Percentiles rank a stretch among this genome's conserved stretches.
Conservation (phyloP, 2,113 vertebrate species). For the Sinocyclocheilus rhinocerous region DNA sequence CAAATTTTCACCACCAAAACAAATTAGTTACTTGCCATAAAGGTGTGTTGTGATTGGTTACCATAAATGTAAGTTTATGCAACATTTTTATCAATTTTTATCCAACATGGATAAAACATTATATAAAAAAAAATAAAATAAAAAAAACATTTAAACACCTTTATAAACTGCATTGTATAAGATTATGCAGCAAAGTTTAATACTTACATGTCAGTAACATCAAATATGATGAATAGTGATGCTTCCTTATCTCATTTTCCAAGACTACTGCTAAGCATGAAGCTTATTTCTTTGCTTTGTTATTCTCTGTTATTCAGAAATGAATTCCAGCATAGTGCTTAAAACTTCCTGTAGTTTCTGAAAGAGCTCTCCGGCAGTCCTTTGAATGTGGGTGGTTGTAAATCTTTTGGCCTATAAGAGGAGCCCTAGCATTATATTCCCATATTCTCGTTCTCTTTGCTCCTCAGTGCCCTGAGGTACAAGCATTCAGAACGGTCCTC, state of each 20-base stretch:
- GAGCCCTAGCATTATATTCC: constrained; percentile 74
- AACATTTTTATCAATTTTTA: neutral
- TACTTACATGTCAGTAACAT: too few relatives aligned
- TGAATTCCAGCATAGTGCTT: neutral
- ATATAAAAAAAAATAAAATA: too few relatives aligned
- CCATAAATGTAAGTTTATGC: neutral
- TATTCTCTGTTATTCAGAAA: neutral
- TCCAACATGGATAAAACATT: neutral
- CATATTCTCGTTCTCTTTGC: neutral
- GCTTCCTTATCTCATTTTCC: neutral
- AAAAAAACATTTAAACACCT: neutral
- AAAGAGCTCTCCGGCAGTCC: constrained; percentile 17
- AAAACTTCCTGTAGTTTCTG: neutral
- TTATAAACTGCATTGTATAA: neutral
- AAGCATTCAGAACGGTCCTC: neutral
- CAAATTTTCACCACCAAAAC: neutral
- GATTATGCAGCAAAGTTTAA: too few relatives aligned
- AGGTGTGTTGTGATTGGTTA: neutral
- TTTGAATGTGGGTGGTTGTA: constrained; percentile 45
- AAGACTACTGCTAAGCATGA: neutral
- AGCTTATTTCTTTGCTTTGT: neutral
- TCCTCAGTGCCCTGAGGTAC: neutral
- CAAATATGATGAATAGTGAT: neutral
- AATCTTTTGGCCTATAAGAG: constrained; percentile 71
- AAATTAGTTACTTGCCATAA: neutral